Evolutionary conservation across 2,113 vertebrate species (phyloP).

Genomic region (Eudorcas thomsonii): DNA sequence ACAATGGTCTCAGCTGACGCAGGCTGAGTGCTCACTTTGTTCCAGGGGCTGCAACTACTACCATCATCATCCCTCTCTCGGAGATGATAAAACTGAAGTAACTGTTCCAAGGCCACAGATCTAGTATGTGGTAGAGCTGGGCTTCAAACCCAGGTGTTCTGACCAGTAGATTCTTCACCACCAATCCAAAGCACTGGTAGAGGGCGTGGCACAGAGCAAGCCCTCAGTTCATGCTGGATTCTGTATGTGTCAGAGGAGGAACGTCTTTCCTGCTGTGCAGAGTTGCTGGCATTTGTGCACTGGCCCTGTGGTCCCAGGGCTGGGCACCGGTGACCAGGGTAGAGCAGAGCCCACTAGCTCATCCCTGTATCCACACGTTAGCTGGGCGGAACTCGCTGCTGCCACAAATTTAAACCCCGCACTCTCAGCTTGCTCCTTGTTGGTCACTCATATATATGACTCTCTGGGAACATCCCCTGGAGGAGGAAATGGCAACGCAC

Average conservation of each 20-base stretch:
- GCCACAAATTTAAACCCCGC: rapidly evolving
- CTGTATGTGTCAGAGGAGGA: background rate
- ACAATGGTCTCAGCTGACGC: rapidly evolving
- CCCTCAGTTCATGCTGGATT: rapidly evolving
- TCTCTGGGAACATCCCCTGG: background rate
- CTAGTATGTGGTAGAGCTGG: background rate
- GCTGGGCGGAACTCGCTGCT: background rate
- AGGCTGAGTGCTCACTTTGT: background rate
- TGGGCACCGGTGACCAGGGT: background rate
- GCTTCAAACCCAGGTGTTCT: background rate
- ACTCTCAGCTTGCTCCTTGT: background rate
- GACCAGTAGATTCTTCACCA: background rate
- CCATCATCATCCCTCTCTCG: background rate
- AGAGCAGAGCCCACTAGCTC: background rate
- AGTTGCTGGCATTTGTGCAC: no score
- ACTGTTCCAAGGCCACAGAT: background rate
- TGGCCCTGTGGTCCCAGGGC: background rate
- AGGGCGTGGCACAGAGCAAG: background rate
- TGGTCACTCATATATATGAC: background rate
- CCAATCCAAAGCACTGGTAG: background rate
- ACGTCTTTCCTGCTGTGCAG: rapidly evolving
- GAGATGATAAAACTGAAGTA: background rate
- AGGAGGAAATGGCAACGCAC: background rate
- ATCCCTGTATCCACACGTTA: rapidly evolving
- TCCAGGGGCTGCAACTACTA: rapidly evolving